Base-by-base conservation (phyloP, 2,888 invertebrate genomes). In the Diadromus collaris region DNA sequence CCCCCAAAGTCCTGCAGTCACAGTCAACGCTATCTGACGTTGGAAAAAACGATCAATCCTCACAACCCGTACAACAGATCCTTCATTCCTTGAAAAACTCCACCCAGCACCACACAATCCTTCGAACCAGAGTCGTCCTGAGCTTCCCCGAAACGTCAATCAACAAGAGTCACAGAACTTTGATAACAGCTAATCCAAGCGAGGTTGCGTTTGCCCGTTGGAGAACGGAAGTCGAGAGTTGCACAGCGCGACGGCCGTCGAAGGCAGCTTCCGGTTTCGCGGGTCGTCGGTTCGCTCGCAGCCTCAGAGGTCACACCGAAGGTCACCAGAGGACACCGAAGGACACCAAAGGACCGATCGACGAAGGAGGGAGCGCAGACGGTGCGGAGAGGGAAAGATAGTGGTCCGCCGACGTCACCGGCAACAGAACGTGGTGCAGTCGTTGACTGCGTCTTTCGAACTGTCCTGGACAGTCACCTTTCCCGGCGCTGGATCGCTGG, bases 401-500 rank as follows among this genome's bases (percentile, higher is more conserved):
- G 29, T 16, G 24, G 65, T 21, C 13, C 19, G 58, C 29, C 77
- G 70, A 79, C 41, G 48, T 56, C 75, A 76, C 76, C 78, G 79
- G 73, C 61, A 79, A 82, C 76, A 79, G 80, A 78, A 88, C 88
- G 89, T 86, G 87, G 87, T 88, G 90, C 88, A 88, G 88, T 85
- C 88, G 89, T 82, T 87, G 90, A 89, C 90, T 90, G 90, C 90
- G 87, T 85, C 87, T 89, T 83, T 85, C 85, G 82, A 88, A 90
- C 90, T 90, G 90, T 86, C 87, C 87, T 85, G 89, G 86, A 88
- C 86, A 86, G 87, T 89, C 87, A 88, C 88, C 88, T 88, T 84
- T 86, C 79, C 41, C 79, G 75, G 63, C 58, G 69, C 48, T 61
- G 32, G 77, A 64, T 78, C 60, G 74, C 7, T 38, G 13, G 63